A percentile compares a stretch with the other conserved stretches of the same genome.
These are phyloP conservation scores for Trogon melanurus DNA, from an alignment of 2,113 vertebrate genomes.

Conservation along the genomic window DNA sequence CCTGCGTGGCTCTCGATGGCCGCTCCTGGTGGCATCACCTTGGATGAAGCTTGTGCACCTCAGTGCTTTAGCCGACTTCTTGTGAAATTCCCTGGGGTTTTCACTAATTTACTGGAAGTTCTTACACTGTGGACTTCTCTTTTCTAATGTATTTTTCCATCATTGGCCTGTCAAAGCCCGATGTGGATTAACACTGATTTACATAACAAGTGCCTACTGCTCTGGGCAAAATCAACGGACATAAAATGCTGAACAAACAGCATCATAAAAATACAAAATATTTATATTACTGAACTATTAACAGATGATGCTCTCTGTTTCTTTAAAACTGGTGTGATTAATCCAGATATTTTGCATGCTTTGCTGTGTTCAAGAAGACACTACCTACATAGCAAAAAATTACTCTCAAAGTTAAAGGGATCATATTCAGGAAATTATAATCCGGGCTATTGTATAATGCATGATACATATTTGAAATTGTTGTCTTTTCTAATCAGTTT, in stretches of 20 bases:
- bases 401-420: not conserved
- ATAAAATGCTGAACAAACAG: slow-evolving; percentile 84
- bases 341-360: not conserved
- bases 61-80: not conserved
- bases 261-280: slow-evolving; percentile 92
- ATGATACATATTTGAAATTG: not conserved
- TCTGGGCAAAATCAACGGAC: slow-evolving; percentile 70
- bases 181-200: slow-evolving; percentile 1
- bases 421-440: not conserved
- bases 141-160: not conserved
- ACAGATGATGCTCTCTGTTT: slow-evolving; percentile 82
- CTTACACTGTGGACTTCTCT: not conserved
- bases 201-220: not conserved
- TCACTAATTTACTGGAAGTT: not conserved
- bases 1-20: not conserved
- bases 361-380: not conserved
- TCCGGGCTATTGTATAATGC: not conserved
- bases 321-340: slow-evolving; percentile 71
- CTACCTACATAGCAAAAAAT: not conserved
- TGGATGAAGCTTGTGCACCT: not conserved
- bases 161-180: not conserved
- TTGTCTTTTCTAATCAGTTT: not conserved
- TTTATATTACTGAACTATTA: slow-evolving; percentile 88
- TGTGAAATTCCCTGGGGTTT: not conserved
- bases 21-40: not conserved